These are phyloP conservation scores for Lepus timidus DNA, from an alignment of 2,113 vertebrate genomes.

Conservation along the genomic window DNA sequence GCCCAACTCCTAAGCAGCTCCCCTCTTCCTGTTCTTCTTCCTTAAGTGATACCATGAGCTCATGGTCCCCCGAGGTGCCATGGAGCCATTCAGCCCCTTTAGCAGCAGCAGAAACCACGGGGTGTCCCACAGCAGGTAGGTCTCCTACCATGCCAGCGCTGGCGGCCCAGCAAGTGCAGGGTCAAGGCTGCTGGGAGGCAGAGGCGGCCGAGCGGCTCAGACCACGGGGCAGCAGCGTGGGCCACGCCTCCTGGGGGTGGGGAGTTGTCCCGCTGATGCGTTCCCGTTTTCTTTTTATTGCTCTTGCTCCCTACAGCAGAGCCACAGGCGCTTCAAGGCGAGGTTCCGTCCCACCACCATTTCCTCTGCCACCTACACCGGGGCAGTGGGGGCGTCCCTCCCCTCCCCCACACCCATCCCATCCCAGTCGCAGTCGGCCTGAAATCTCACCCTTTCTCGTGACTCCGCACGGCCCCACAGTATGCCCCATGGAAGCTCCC, in stretches of 20 bases:
- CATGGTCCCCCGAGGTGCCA: slow-evolving; percentile 50
- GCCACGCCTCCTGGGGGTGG: background rate
- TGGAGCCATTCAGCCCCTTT: slow-evolving; percentile 44
- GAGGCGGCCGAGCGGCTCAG: background rate
- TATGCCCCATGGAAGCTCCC: background rate
- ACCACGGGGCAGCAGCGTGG: slow-evolving; percentile 7
- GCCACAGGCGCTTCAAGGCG: background rate
- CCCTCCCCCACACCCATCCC: background rate
- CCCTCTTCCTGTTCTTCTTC: slow-evolving; percentile 48
- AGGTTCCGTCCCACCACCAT: background rate
- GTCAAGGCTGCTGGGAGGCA: background rate
- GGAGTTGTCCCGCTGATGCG: background rate
- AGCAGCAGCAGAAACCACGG: background rate
- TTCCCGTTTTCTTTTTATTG: background rate
- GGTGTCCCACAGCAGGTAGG: background rate
- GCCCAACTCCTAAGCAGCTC: slow-evolving; percentile 10
- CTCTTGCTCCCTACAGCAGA: background rate
- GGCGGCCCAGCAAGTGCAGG: background rate
- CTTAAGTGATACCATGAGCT: slow-evolving; percentile 51
- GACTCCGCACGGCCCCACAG: background rate
- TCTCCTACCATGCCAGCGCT: background rate
- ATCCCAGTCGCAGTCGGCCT: background rate
- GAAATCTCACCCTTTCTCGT: background rate
- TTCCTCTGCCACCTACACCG: background rate
- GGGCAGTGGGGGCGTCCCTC: background rate